Evolutionary conservation across 2,113 vertebrate species (phyloP).

Genomic region (Parus major): DNA sequence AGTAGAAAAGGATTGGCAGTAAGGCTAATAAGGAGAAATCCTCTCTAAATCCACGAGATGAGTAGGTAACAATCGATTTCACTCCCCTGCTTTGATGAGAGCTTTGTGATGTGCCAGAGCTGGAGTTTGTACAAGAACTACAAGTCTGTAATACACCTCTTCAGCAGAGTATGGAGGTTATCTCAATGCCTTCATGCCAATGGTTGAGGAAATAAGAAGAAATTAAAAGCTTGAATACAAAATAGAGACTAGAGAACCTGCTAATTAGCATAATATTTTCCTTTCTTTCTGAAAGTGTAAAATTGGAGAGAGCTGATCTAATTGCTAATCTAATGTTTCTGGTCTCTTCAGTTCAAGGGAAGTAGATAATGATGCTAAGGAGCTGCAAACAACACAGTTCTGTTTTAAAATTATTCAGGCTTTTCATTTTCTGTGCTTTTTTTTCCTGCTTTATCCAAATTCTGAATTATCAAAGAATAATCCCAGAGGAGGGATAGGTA

Average conservation of each 20-base stretch:
- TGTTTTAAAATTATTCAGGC: neutral
- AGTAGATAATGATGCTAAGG: slow-evolving; percentile 1
- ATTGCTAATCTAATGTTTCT: slow-evolving; percentile 39
- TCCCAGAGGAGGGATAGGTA: neutral
- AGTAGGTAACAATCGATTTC: neutral
- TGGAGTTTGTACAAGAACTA: neutral
- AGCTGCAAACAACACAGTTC: neutral
- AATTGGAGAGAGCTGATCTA: slow-evolving; percentile 48
- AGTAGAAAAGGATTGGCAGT: neutral
- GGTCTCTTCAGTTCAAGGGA: neutral
- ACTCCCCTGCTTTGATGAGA: neutral
- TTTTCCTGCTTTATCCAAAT: neutral
- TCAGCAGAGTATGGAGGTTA: neutral
- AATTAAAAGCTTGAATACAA: slow-evolving; percentile 1
- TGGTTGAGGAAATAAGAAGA: neutral
- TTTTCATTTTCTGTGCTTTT: neutral
- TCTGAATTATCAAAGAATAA: neutral
- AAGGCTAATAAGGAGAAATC: neutral
- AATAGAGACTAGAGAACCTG: neutral
- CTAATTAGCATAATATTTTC: slow-evolving; percentile 27
- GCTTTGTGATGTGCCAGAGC: neutral
- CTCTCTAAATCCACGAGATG: neutral
- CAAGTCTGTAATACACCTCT: neutral
- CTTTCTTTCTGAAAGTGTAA: slow-evolving; percentile 24
- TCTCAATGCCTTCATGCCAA: neutral